phyloP scores from a whole-genome alignment of 2,888 invertebrate genomes.

The Ecliptopera silaceata region DNA sequence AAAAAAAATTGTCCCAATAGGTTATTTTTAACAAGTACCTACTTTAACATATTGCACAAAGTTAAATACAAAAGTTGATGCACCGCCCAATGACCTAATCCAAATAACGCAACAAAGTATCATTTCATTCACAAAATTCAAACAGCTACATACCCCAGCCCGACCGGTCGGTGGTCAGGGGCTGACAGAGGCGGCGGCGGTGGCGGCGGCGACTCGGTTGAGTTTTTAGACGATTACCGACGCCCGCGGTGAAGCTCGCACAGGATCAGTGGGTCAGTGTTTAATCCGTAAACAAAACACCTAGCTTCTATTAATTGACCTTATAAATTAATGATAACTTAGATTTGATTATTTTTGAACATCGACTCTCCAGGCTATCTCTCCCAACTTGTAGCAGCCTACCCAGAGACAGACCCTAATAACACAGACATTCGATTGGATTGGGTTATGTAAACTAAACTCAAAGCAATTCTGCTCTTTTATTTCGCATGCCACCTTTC shows the following conservation, averaged over 20 bases:
- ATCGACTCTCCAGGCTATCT: too few relatives aligned
- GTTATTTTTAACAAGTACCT: too few relatives aligned
- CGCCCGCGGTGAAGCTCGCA: conserved; percentile 42
- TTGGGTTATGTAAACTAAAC: conserved; percentile 13
- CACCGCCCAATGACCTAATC: too few relatives aligned
- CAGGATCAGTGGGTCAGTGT: conserved; percentile 50
- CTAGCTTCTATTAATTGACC: conserved; percentile 2
- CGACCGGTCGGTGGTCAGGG: conserved; percentile 51
- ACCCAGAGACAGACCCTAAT: background rate
- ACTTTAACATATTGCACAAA: too few relatives aligned
- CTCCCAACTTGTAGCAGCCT: background rate
- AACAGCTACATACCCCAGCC: conserved; percentile 43
- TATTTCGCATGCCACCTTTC: conserved; percentile 20
- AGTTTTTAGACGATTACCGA: conserved; percentile 59
- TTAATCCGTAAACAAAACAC: conserved; percentile 23
- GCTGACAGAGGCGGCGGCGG: conserved; percentile 32
- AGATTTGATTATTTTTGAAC: too few relatives aligned
- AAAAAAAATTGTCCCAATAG: too few relatives aligned
- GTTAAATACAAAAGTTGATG: too few relatives aligned
- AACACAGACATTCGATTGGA: background rate
- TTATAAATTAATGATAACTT: background rate
- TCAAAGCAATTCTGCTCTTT: conserved; percentile 8
- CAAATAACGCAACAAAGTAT: conserved; percentile 2
- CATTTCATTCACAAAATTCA: conserved; percentile 20
- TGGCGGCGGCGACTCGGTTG: conserved; percentile 43